These are phyloP conservation scores for Speoplatyrhinus poulsoni DNA, from an alignment of 2,113 vertebrate species.

Conservation along the genomic window DNA sequence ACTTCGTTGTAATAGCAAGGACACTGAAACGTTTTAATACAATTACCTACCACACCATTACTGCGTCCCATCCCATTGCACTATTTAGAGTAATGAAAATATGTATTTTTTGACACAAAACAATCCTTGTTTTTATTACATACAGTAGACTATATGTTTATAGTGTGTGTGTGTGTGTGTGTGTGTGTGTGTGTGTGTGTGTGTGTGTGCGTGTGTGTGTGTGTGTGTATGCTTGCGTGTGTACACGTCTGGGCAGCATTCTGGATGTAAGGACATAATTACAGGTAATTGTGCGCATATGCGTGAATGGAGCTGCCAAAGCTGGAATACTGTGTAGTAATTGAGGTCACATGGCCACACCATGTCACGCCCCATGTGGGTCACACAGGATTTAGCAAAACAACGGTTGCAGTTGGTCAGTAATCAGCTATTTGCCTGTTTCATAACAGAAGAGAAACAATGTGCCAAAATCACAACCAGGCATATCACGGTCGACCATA, in stretches of 20 bases:
- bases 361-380: slow-evolving; percentile 18
- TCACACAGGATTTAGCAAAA: background rate
- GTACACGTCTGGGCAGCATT: background rate
- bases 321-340: slow-evolving; percentile 2
- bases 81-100: background rate
- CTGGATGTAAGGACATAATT: slow-evolving; percentile 30
- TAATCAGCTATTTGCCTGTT: too few relatives aligned
- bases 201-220: background rate
- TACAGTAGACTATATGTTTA: too few relatives aligned
- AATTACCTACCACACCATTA: too few relatives aligned
- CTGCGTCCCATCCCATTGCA: too few relatives aligned
- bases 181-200: too few relatives aligned
- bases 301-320: slow-evolving; percentile 12
- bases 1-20: background rate
- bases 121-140: too few relatives aligned
- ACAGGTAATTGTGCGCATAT: slow-evolving; percentile 50
- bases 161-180: too few relatives aligned
- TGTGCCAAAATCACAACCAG: too few relatives aligned
- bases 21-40: background rate
- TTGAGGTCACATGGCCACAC: slow-evolving; percentile 10
- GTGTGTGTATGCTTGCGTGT: background rate
- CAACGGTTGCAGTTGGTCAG: background rate
- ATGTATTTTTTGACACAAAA: background rate
- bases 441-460: too few relatives aligned
- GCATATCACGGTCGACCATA: too few relatives aligned